These are phyloP conservation scores for Erpornis zantholeuca DNA, from an alignment of 2,113 vertebrate genomes.

Conservation along the genomic window DNA sequence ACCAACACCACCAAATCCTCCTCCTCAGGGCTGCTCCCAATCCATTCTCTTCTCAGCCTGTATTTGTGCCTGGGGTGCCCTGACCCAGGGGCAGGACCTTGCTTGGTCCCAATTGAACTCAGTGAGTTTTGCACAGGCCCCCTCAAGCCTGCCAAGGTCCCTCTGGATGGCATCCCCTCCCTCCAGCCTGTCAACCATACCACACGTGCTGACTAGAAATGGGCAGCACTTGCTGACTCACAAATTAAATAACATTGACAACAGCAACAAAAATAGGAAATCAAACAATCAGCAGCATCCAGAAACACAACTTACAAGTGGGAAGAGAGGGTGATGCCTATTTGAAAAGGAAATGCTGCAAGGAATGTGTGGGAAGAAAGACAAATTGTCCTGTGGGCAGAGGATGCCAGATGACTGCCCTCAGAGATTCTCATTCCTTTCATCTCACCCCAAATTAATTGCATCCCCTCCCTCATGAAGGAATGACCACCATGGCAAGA, in stretches of 20 bases:
- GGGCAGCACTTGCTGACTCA: background rate
- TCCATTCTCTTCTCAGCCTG: background rate
- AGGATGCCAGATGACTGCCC: background rate
- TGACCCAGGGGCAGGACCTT: background rate
- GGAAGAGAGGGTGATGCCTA: background rate
- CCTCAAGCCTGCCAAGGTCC: background rate
- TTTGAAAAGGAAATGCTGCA: background rate
- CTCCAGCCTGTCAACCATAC: background rate
- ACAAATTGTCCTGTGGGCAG: background rate
- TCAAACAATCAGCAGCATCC: background rate
- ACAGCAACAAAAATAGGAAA: background rate
- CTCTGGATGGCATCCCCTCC: background rate
- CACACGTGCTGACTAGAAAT: rapidly evolving
- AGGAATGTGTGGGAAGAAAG: background rate
- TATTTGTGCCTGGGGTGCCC: background rate
- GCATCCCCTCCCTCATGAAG: background rate
- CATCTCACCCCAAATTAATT: background rate
- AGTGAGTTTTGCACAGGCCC: background rate
- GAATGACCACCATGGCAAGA: background rate
- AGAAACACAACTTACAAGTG: background rate
- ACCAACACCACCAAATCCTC: background rate
- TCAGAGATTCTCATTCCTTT: background rate
- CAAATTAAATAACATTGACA: background rate
- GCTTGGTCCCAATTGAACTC: background rate
- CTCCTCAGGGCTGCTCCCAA: background rate